Base-by-base conservation (phyloP, 2,888 invertebrate genomes). In the Cartodere bifasciata region DNA sequence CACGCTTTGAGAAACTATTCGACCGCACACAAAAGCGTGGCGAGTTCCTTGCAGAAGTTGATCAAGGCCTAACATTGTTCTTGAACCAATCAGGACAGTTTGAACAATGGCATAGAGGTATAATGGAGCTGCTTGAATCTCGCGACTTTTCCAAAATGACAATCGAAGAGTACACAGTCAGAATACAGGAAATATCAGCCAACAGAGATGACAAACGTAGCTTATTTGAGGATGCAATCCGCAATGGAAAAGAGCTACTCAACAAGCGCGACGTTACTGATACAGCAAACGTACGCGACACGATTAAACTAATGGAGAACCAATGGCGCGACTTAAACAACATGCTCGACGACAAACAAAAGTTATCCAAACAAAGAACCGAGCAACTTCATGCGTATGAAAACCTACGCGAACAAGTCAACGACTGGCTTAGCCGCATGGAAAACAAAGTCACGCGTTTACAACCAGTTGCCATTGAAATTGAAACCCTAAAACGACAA, bases 341-440 rank as follows among this genome's bases (percentile, higher is more conserved):
- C 11, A 62, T 81, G 0, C 63, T 94, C 14, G 84, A 85, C 42
- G 91, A 94, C 50, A 84, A 85, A 45, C 78, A 82, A 45, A 78
- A 82, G 49, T 64, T 90, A 14, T 82, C 83, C 20, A 81, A 80
- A 49, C 79, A 83, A 43, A 72, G 87, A 29, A 78, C 85, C 1
- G 88, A 92, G 48, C 87, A 91, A 43, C 72, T 84, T 39, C 72
- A 71, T 47, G 83, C 86, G 14, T 94, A 91, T 52, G 91, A 94
- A 56, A 71, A 72, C 14, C 65, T 91, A 13, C 77, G 83, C 47
- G 75, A 79, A 39, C 81, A 86, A 60, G 80, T 87, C 0, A 58
- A 82, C 9, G 79, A 82, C 31, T 95, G 94, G 94, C 65, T 95
- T 27, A 72, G 71, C 4, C 68, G 67, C 13, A 86, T 82, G 56